Evolutionary conservation across 2,113 vertebrate genomes (phyloP).

Genomic region (Melospiza melodia): DNA sequence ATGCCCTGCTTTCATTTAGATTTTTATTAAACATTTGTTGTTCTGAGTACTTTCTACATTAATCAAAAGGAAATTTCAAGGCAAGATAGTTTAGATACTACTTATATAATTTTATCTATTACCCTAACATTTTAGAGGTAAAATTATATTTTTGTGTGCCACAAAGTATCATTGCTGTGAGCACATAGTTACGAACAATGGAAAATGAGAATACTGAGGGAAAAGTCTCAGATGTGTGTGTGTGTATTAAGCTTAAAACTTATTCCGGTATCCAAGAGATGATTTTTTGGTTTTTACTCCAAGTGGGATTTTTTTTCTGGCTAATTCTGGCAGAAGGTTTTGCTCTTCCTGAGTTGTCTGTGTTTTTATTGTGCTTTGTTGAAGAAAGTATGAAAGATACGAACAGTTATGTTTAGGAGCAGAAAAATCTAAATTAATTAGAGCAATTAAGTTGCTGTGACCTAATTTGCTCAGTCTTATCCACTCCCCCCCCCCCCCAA

Average conservation of each 20-base stretch:
- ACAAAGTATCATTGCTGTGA: conserved; percentile 1
- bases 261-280: not conserved
- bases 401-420: not conserved
- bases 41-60: conserved; percentile 49
- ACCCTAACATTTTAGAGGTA: conserved; percentile 20
- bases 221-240: not conserved
- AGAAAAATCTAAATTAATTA: conserved; percentile 14
- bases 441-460: conserved; percentile 43
- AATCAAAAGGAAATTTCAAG: conserved; percentile 20
- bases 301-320: not conserved
- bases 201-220: conserved; percentile 10
- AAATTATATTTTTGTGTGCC: conserved; percentile 13
- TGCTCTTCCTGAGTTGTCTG: not conserved
- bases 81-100: not conserved
- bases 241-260: conserved; percentile 3
- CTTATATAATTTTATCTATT: conserved; percentile 3
- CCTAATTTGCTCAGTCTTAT: not conserved
- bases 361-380: conserved; percentile 16
- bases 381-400: not conserved
- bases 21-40: conserved; percentile 24
- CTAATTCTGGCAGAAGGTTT: not conserved
- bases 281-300: not conserved
- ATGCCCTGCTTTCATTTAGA: conserved; percentile 57
- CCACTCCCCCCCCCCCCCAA: not conserved
- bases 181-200: not conserved